phyloP scores from a whole-genome alignment of 2,113 vertebrate genomes.

The Lepus americanus region DNA sequence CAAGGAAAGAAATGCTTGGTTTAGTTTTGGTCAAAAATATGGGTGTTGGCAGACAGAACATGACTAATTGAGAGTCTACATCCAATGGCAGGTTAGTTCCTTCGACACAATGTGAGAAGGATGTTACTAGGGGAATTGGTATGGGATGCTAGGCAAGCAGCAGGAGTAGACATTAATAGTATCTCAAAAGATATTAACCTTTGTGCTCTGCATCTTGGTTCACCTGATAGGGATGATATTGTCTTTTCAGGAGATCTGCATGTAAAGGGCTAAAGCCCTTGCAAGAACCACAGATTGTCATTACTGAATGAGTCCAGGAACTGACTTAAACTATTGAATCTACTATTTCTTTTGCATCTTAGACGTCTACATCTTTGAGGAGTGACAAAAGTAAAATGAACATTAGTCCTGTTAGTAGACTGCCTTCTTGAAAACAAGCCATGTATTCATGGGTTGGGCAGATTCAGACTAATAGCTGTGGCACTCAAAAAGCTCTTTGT shows the following conservation, averaged over 20 bases:
- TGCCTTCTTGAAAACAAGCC: background rate
- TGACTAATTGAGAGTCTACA: background rate
- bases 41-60: background rate
- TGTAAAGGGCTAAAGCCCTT: background rate
- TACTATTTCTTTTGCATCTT: background rate
- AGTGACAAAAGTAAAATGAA: background rate
- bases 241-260: background rate
- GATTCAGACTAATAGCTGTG: background rate
- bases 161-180: background rate
- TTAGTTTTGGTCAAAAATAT: constrained; percentile 13
- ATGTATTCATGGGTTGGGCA: background rate
- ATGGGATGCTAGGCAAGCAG: background rate
- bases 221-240: background rate
- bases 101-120: background rate
- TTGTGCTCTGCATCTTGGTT: background rate
- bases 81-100: background rate
- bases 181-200: background rate
- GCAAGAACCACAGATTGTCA: background rate
- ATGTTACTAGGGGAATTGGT: background rate
- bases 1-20: background rate
- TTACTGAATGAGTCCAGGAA: background rate
- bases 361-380: background rate
- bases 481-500: background rate
- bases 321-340: background rate
- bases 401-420: background rate